These are phyloP conservation scores for Lithophane socia DNA, from an alignment of 2,888 invertebrate species.

Conservation along the genomic window DNA sequence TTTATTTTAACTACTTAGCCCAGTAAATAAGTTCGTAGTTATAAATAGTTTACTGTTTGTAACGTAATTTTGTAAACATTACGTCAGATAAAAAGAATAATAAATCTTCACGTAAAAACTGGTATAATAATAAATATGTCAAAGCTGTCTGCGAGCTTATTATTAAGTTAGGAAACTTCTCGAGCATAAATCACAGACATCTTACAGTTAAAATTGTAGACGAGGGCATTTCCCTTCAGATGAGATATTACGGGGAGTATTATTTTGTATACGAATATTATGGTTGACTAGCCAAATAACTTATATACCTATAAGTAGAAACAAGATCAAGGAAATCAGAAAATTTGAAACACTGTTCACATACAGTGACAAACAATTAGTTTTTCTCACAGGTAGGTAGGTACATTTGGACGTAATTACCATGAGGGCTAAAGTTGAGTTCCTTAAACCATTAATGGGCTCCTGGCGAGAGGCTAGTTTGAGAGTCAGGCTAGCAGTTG, in stretches of 20 bases:
- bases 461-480: not conserved
- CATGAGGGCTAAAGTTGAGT: not conserved
- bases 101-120: constrained; percentile 19
- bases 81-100: not conserved
- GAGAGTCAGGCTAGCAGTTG: not conserved
- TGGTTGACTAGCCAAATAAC: not conserved
- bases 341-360: not conserved
- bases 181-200: constrained; percentile 31
- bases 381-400: not conserved
- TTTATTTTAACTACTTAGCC: not conserved
- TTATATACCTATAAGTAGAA: not conserved
- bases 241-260: not conserved
- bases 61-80: constrained; percentile 8
- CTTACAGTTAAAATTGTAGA: constrained; percentile 15
- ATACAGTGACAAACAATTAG: not conserved
- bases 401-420: too few relatives aligned
- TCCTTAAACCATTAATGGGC: not conserved
- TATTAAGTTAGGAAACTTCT: constrained; percentile 36
- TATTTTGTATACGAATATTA: not conserved
- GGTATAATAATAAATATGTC: constrained; percentile 33
- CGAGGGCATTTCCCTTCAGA: constrained; percentile 10
- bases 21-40: not conserved
- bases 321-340: not conserved
- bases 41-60: not conserved
- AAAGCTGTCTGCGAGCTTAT: constrained; percentile 33